Evolutionary conservation across 2,888 invertebrate genomes (phyloP).

Genomic region (Bedellia somnulentella): DNA sequence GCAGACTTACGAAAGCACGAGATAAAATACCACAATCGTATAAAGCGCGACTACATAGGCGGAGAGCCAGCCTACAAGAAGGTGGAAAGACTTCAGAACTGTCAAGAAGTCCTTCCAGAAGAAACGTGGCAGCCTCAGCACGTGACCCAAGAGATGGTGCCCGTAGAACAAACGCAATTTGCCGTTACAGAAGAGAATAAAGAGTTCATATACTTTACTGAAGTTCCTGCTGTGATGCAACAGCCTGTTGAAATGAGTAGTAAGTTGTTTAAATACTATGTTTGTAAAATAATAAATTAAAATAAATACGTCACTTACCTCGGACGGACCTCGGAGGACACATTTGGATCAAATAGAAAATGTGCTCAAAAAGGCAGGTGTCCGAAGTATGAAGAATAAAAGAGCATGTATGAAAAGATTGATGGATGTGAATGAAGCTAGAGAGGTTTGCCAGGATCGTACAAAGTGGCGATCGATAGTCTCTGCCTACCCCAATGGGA

Average conservation of each 20-base stretch:
- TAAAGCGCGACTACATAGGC: conserved; percentile 47
- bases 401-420: too few relatives aligned
- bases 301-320: too few relatives aligned
- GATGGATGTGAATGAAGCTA: too few relatives aligned
- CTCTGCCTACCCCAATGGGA: too few relatives aligned
- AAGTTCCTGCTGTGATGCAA: conserved; percentile 29
- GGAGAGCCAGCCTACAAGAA: conserved; percentile 50
- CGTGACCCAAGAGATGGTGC: conserved; percentile 11
- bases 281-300: conserved; percentile 8
- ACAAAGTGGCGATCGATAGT: too few relatives aligned
- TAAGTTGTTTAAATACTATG: conserved; percentile 6
- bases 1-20: conserved; percentile 52
- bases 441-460: too few relatives aligned
- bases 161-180: conserved; percentile 24
- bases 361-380: too few relatives aligned
- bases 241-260: conserved; percentile 35
- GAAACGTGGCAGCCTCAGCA: conserved; percentile 17
- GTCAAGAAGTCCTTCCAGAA: conserved; percentile 17
- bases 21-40: conserved; percentile 41
- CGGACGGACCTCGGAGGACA: too few relatives aligned
- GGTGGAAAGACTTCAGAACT: conserved; percentile 31
- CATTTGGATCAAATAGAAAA: too few relatives aligned
- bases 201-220: conserved; percentile 35
- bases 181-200: conserved; percentile 27
- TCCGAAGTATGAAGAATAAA: too few relatives aligned